Percentiles rank a stretch among this genome's conserved stretches.
These are phyloP conservation scores for Bothrops jararaca DNA, from an alignment of 2,113 vertebrate species.

Conservation along the genomic window DNA sequence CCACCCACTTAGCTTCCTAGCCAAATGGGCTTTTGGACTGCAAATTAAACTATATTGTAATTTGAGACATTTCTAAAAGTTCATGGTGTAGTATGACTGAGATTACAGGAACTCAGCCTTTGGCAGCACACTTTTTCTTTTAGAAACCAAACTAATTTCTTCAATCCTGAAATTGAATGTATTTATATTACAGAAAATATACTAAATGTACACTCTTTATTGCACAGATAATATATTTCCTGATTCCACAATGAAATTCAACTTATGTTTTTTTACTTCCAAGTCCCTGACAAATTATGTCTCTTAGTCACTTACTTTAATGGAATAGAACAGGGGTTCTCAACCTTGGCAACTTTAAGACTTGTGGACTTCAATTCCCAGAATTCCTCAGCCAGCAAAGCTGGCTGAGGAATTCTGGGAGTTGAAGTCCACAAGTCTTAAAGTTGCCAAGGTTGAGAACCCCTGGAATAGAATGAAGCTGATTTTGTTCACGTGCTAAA, in stretches of 20 bases:
- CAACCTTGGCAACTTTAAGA: too few relatives aligned
- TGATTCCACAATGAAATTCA: background rate
- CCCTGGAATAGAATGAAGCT: conserved; percentile 73
- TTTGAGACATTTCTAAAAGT: background rate
- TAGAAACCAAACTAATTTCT: background rate
- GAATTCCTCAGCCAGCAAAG: too few relatives aligned
- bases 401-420: too few relatives aligned
- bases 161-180: background rate
- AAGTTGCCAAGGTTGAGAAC: too few relatives aligned
- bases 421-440: too few relatives aligned
- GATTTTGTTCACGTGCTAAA: conserved; percentile 79
- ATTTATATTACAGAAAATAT: background rate
- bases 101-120: background rate
- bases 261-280: background rate
- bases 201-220: background rate
- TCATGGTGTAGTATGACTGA: too few relatives aligned
- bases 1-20: background rate
- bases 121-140: background rate
- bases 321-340: conserved; percentile 75
- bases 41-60: background rate
- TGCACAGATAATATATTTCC: background rate
- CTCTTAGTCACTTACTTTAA: conserved; percentile 62
- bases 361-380: too few relatives aligned
- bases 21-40: background rate
- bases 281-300: background rate